These are phyloP conservation scores for Saguinus imperator DNA, from an alignment of 2,113 vertebrate species.

Conservation along the genomic window DNA sequence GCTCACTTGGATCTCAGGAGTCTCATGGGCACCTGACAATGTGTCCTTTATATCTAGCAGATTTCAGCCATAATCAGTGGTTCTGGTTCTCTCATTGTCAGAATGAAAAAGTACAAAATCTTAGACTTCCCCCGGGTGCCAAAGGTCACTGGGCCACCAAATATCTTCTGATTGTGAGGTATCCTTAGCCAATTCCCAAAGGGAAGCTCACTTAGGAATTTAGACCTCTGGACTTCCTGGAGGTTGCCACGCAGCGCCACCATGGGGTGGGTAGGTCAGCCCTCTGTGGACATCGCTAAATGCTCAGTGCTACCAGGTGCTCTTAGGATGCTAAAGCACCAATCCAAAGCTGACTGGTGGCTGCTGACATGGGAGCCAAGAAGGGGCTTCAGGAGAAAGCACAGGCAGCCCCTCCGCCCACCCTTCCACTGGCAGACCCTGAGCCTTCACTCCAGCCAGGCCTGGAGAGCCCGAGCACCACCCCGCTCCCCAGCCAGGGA, in stretches of 20 bases:
- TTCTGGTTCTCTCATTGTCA: neutral
- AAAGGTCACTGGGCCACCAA: neutral
- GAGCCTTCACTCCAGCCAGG: neutral
- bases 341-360: neutral
- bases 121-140: neutral
- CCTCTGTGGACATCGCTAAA: neutral
- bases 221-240: neutral
- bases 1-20: neutral
- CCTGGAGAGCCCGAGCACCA: neutral
- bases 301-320: neutral
- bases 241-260: neutral
- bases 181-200: neutral
- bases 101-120: neutral
- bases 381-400: neutral
- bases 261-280: neutral
- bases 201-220: neutral
- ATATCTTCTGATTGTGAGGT: neutral
- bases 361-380: neutral
- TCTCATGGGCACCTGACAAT: neutral
- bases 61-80: neutral
- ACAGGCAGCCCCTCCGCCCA: accelerated
- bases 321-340: neutral
- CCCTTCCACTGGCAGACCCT: neutral
- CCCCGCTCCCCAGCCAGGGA: no score
- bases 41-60: neutral